Evolutionary conservation across 37 sponge, comb jelly and placozoan species (phyloP), one percentile per base, ranked within the genome.

Genomic region (Diacarnus erythraeanus): DNA sequence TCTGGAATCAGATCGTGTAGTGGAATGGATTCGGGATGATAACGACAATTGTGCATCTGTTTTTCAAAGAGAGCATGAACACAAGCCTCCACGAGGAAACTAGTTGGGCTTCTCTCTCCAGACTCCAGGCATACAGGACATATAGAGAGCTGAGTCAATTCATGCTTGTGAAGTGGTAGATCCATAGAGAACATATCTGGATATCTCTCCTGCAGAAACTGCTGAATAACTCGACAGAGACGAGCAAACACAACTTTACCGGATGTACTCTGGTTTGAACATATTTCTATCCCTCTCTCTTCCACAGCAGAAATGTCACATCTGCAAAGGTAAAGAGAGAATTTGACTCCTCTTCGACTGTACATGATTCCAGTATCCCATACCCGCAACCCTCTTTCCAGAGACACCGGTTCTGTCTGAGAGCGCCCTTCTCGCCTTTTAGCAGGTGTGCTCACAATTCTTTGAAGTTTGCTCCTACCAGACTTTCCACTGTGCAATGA

Each of bases 201-300:
- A 59, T 78, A 92, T 42, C 93, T 64, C 68, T 92, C 89, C 39
- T 92, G 57, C 17, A 92, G 72, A 12, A 85, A 61, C 51, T 57
- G 77, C 63, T 88, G 85, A 0, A 92, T 33, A 23, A 88, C 20
- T 58, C 76, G 60, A 57, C 86, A 92, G 23, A 92, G 78, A n/a
- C 79, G 54, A 3, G 93, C 93, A 81, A 92, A 64, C 1, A 88
- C 41, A 31, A 69, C 43, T 12, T 69, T 35, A 12, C 93, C 93
- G 5, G 37, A 21, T 22, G 58, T 57, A 40, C 69, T 69, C 47
- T 57, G 47, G 21, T 82, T 74, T 37, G 78, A 59, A 38, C 87
- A 89, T 0, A 90, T 38, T 59, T 94, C 91, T 21, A 94, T 73
- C 20, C 95, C 91, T 23, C 77, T 80, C 38, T 87, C 92, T 31